Evolutionary conservation across 2,888 invertebrate species (phyloP), one percentile per base, ranked within the genome.

Genomic region (Oasisia sp.): DNA sequence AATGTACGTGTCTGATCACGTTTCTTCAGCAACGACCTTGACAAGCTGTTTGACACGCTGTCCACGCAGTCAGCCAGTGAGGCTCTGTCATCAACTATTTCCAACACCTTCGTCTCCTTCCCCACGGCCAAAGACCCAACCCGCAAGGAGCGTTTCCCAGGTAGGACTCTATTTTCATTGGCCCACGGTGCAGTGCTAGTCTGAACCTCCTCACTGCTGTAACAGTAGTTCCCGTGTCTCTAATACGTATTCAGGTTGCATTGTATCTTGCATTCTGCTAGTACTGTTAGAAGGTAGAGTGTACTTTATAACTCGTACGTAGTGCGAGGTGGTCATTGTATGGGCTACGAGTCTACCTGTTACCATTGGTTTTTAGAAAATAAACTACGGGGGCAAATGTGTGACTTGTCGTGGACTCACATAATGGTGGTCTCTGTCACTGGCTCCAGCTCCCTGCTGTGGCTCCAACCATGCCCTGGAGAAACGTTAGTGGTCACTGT

Each of bases 61-160:
- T 56, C 94, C 74, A 91, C 93, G 7, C 74, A 94, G 93, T 91
- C 94, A 0, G 91, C 94, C 7, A 95, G 96, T 27, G 95, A 96
- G n/a, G 94, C 94, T 1, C 94, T 94, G 38, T 93, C 95, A 14
- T 91, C 94, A 0, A 95, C 95, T 14, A 93, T 95, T 56, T 96
- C 96, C 0, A 92, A 96, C 14, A 93, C 96, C 92, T 96, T 95
- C 94, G 94, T 96, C 90, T 96, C 96, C 27, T 96, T 96, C 93
- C 96, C 96, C 0, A 96, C 96, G 5, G 95, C 96, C 91, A 96
- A 96, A 93, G 96, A 96, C 93, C 95, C 96, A 0, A 94, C 95
- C 32, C 96, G 95, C 95, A 94, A 95, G 32, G 94, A 95, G 32
- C 94, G 95, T 92, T 95, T 94, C 92, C 95, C 96, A 94, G 96